phyloP scores from a whole-genome alignment of 1,140 invertebrate species.

The Brachionus koreanus region DNA sequence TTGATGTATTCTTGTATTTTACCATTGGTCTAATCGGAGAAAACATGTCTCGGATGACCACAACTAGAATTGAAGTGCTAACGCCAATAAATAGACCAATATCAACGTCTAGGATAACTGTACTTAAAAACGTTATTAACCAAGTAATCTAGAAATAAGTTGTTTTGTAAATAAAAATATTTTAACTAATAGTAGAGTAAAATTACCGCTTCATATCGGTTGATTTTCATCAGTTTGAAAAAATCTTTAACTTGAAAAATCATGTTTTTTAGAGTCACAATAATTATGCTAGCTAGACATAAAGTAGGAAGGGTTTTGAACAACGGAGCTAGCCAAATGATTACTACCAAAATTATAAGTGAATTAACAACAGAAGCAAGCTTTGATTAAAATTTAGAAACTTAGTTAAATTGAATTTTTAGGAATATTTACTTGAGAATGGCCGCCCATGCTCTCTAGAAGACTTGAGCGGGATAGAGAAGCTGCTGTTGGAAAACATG shows the following conservation, averaged over 20 bases:
- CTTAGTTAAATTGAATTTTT: neutral
- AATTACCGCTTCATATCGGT: slow-evolving; percentile 67
- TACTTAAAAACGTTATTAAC: slow-evolving; percentile 43
- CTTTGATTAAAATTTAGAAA: neutral
- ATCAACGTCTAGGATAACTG: slow-evolving; percentile 37
- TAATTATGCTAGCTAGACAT: slow-evolving; percentile 57
- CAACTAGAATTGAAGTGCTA: slow-evolving; percentile 28
- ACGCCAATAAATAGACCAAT: slow-evolving; percentile 42
- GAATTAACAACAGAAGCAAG: neutral
- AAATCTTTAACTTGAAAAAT: slow-evolving; percentile 62
- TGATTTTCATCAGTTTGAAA: slow-evolving; percentile 69
- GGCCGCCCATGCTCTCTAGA: slow-evolving; percentile 49
- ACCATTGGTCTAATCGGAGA: slow-evolving; percentile 3
- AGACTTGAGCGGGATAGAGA: slow-evolving; percentile 48
- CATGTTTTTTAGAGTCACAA: slow-evolving; percentile 53
- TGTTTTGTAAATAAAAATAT: slow-evolving; percentile 48
- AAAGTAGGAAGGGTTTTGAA: slow-evolving; percentile 58
- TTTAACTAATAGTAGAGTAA: no score
- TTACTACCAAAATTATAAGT: slow-evolving; percentile 59
- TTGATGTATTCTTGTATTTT: slow-evolving; percentile 4
- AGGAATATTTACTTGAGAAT: slow-evolving; percentile 47
- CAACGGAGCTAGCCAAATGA: slow-evolving; percentile 60
- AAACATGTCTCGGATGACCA: slow-evolving; percentile 45
- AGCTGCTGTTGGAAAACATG: slow-evolving; percentile 47
- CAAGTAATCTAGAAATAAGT: slow-evolving; percentile 47